Evolutionary conservation across 1,140 invertebrate genomes (phyloP).

Genomic region (Mamestra configurata): DNA sequence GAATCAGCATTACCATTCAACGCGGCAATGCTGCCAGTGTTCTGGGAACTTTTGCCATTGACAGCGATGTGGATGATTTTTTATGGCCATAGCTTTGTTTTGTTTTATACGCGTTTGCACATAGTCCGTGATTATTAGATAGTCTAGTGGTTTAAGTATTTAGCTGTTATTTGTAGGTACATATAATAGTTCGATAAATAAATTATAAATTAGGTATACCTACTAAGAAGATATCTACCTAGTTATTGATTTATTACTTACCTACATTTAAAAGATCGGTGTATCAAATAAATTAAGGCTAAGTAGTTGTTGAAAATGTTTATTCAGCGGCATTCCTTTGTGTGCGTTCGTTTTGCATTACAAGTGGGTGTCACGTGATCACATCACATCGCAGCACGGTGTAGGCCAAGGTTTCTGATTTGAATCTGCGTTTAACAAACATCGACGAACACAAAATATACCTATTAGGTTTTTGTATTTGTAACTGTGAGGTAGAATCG

Average conservation of each 20-base stretch:
- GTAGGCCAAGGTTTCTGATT: slow-evolving; percentile 53
- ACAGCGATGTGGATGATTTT: too few relatives aligned
- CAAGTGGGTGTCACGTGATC: slow-evolving; percentile 56
- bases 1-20: too few relatives aligned
- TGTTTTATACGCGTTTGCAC: too few relatives aligned
- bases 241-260: neutral
- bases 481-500: neutral
- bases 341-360: slow-evolving; percentile 53
- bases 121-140: too few relatives aligned
- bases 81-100: too few relatives aligned
- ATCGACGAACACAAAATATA: slow-evolving; percentile 12
- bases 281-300: slow-evolving; percentile 24
- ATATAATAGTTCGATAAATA: too few relatives aligned
- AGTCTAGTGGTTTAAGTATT: too few relatives aligned
- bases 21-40: too few relatives aligned
- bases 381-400: slow-evolving; percentile 37
- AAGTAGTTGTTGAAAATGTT: slow-evolving; percentile 47
- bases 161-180: too few relatives aligned
- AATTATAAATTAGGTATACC: too few relatives aligned
- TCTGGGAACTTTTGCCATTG: too few relatives aligned
- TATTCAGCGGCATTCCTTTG: slow-evolving; percentile 56
- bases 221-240: too few relatives aligned
- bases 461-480: slow-evolving; percentile 13
- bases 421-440: slow-evolving; percentile 38
- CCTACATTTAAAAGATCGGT: neutral